Conservation (phyloP, 1,140 invertebrate species). For the Drosophila seguyi region DNA sequence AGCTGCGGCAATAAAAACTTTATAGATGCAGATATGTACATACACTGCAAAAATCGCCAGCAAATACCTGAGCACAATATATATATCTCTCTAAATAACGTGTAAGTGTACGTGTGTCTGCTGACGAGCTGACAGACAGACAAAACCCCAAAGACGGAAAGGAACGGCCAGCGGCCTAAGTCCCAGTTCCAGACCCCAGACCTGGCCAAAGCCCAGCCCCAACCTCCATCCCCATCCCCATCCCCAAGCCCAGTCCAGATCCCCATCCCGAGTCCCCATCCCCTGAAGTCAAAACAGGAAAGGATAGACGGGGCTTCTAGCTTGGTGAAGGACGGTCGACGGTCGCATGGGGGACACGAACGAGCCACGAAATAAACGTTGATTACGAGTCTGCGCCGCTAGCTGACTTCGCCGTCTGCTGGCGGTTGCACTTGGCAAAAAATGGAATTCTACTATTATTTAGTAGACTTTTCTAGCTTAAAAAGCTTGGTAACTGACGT, state of each 20-base stretch:
- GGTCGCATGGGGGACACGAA: slow-evolving; percentile 63
- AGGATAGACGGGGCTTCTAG: slow-evolving; percentile 67
- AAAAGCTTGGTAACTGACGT: too few relatives aligned
- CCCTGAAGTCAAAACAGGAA: slow-evolving; percentile 65
- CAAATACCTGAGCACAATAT: slow-evolving; percentile 22
- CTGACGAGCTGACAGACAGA: slow-evolving; percentile 75
- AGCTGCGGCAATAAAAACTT: slow-evolving; percentile 74
- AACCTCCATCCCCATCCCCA: not conserved
- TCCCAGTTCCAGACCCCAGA: slow-evolving; percentile 17
- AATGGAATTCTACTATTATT: not conserved
- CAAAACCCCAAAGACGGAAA: slow-evolving; percentile 67
- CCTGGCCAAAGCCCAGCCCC: slow-evolving; percentile 18
- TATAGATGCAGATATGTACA: slow-evolving; percentile 59
- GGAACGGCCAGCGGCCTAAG: slow-evolving; percentile 53
- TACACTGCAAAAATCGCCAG: slow-evolving; percentile 51
- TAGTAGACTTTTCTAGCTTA: not conserved
- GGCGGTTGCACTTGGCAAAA: slow-evolving; percentile 17
- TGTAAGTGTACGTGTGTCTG: slow-evolving; percentile 24
- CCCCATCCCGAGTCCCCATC: slow-evolving; percentile 20
- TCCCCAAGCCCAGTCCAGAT: slow-evolving; percentile 20
- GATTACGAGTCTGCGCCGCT: slow-evolving; percentile 71
- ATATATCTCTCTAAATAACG: not conserved
- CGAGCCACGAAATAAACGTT: slow-evolving; percentile 72
- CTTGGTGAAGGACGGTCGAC: slow-evolving; percentile 77
- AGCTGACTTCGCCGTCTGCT: slow-evolving; percentile 48